These are phyloP conservation scores for Callithrix jacchus DNA, from an alignment of 2,113 vertebrate species.

Conservation along the genomic window DNA sequence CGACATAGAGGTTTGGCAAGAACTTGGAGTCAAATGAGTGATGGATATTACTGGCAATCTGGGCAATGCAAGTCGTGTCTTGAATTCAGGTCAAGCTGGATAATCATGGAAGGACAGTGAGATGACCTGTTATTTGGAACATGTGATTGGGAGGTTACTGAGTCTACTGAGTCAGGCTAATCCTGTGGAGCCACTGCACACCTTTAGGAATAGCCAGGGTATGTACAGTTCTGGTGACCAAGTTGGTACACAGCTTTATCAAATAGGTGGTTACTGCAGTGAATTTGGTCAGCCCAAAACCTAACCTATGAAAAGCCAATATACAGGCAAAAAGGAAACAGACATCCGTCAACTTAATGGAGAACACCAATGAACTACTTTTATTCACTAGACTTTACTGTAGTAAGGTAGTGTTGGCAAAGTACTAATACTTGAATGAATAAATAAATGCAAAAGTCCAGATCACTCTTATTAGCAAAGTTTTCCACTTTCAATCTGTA, in stretches of 20 bases:
- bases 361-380: not conserved
- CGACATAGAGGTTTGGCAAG: not conserved
- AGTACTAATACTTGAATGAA: constrained; percentile 5
- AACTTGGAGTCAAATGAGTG: not conserved
- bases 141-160: not conserved
- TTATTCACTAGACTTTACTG: not conserved
- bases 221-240: not conserved
- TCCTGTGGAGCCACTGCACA: not conserved
- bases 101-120: not conserved
- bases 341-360: not conserved
- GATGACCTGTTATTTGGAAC: not conserved
- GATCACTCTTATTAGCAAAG: constrained; percentile 42
- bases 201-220: not conserved
- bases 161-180: not conserved
- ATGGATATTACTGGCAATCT: not conserved
- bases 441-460: constrained; percentile 51
- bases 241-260: not conserved
- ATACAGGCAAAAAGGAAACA: not conserved
- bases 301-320: not conserved
- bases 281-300: not conserved
- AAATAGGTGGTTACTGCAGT: not conserved
- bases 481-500: constrained; percentile 48
- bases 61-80: not conserved
- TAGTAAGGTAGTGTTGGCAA: not conserved
- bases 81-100: not conserved